phyloP scores from a whole-genome alignment of 2,888 invertebrate species.

The Plusia festucae region DNA sequence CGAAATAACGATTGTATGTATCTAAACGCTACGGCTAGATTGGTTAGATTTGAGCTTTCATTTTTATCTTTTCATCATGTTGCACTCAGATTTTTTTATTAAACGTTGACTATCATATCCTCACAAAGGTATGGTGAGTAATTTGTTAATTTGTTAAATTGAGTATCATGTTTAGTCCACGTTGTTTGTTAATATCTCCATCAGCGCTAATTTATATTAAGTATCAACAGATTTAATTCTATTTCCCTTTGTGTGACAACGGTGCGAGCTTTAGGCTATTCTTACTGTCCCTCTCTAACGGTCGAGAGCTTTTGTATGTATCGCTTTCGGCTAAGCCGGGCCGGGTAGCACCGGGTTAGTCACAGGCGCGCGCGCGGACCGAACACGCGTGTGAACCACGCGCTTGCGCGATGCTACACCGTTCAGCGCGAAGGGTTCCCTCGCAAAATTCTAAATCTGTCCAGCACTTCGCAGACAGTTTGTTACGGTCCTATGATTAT shows the following conservation, averaged over 20 bases:
- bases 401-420: constrained; percentile 59
- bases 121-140: not conserved
- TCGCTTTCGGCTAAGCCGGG: constrained; percentile 76
- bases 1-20: constrained; percentile 34
- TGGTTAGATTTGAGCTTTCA: constrained; percentile 11
- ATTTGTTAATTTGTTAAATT: not conserved
- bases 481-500: constrained; percentile 62
- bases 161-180: constrained; percentile 18
- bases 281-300: constrained; percentile 75
- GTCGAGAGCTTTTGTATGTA: constrained; percentile 75
- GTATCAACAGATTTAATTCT: constrained; percentile 66
- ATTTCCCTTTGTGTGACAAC: constrained; percentile 68
- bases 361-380: constrained; percentile 84
- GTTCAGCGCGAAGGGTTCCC: constrained; percentile 53
- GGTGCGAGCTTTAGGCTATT: constrained; percentile 72
- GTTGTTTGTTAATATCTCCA: constrained; percentile 26
- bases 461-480: constrained; percentile 61
- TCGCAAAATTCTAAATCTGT: constrained; percentile 67
- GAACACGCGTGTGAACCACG: constrained; percentile 65
- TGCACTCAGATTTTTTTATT: constrained; percentile 7
- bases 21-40: constrained; percentile 21
- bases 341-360: constrained; percentile 72
- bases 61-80: constrained; percentile 4
- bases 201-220: constrained; percentile 60
- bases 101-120: not conserved